These are phyloP conservation scores for Phaonia tiefii DNA, from an alignment of 2,888 invertebrate genomes.

Conservation along the genomic window DNA sequence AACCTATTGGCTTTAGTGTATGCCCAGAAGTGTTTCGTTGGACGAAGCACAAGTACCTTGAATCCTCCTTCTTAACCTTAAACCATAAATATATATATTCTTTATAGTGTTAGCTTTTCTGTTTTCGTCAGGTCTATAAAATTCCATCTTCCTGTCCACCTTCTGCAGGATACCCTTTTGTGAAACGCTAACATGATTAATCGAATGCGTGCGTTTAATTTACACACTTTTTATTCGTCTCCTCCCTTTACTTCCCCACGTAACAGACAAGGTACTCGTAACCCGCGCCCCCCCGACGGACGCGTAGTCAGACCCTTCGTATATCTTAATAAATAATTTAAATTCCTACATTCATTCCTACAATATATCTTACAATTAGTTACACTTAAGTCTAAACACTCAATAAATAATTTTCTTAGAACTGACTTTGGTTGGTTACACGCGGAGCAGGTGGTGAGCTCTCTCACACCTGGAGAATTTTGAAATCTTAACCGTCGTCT, in stretches of 20 bases:
- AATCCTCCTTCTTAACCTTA: no score
- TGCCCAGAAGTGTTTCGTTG: no score
- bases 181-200: slow-evolving; percentile 5
- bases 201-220: slow-evolving; percentile 35
- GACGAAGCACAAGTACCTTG: no score
- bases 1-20: no score
- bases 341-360: background rate
- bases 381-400: slow-evolving; percentile 32
- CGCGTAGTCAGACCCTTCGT: no score
- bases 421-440: slow-evolving; percentile 37
- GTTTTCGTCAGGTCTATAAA: no score
- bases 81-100: no score
- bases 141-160: no score
- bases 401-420: slow-evolving; percentile 29
- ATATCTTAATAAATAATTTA: no score
- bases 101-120: no score
- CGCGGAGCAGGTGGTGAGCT: slow-evolving; percentile 4
- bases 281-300: background rate
- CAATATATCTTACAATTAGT: slow-evolving; percentile 18
- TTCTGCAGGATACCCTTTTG: background rate
- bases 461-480: background rate
- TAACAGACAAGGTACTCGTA: background rate
- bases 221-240: slow-evolving; percentile 18
- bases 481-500: slow-evolving; percentile 48
- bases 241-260: slow-evolving; percentile 10